phyloP scores from a whole-genome alignment of 2,888 invertebrate genomes.

The Abscondita cerata region DNA sequence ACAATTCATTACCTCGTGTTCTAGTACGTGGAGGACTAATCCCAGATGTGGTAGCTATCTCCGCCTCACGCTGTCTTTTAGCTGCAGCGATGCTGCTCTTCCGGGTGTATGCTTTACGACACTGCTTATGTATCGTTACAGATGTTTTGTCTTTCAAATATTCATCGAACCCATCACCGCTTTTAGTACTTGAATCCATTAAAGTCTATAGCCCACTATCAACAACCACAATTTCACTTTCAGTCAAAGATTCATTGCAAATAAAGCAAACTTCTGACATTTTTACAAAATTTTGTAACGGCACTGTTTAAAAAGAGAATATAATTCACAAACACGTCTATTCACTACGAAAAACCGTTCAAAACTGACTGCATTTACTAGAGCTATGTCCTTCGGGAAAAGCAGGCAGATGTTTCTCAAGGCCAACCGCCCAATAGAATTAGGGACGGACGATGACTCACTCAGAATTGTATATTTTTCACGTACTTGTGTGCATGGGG shows the following conservation, averaged over 20 bases:
- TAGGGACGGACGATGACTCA: background rate
- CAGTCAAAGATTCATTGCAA: constrained; percentile 45
- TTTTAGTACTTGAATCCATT: constrained; percentile 40
- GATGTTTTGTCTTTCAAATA: constrained; percentile 31
- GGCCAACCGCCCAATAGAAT: background rate
- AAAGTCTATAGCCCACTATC: constrained; percentile 38
- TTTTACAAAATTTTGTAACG: constrained; percentile 15
- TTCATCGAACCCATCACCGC: constrained; percentile 43
- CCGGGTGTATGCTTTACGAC: constrained; percentile 44
- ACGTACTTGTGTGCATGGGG: too few species aligned
- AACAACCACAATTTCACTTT: constrained; percentile 47
- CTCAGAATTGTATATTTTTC: background rate
- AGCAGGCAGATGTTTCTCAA: background rate
- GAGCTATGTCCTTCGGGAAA: background rate
- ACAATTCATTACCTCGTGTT: background rate
- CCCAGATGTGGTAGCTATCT: background rate
- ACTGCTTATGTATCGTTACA: constrained; percentile 42
- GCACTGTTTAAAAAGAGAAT: background rate
- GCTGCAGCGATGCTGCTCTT: constrained; percentile 22
- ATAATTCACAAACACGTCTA: background rate
- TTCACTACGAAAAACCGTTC: background rate
- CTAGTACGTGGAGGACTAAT: background rate
- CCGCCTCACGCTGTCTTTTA: background rate
- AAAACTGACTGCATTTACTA: background rate
- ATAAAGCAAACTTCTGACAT: constrained; percentile 43